A percentile compares a stretch with the other conserved stretches of the same genome.
These are phyloP conservation scores for Vannuccia rotundouncinata DNA, from an alignment of 2,888 invertebrate species.

Conservation along the genomic window DNA sequence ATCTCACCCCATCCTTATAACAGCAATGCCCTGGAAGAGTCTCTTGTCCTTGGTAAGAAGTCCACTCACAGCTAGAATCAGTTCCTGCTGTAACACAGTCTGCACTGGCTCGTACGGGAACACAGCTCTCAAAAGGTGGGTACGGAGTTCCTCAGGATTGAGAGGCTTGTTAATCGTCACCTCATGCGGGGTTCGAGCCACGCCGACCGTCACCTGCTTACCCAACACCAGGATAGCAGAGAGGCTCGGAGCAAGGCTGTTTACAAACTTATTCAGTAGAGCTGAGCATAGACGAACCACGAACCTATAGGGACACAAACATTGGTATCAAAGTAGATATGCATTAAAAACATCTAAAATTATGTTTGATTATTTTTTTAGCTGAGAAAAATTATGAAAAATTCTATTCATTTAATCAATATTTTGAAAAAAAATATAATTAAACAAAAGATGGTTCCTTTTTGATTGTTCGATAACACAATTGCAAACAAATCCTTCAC, in stretches of 20 bases:
- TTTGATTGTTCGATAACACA: too few relatives aligned
- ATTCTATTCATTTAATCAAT: too few relatives aligned
- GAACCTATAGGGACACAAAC: slow-evolving; percentile 56
- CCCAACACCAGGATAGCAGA: slow-evolving; percentile 94
- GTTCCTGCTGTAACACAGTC: slow-evolving; percentile 83
- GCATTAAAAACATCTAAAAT: too few relatives aligned
- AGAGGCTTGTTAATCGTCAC: slow-evolving; percentile 89
- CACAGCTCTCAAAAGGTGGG: slow-evolving; percentile 71
- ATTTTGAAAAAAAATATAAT: too few relatives aligned
- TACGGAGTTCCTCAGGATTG: slow-evolving; percentile 87
- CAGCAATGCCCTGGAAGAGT: slow-evolving; percentile 87
- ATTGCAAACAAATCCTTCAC: too few relatives aligned
- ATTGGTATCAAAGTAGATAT: background rate
- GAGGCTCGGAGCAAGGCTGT: slow-evolving; percentile 94
- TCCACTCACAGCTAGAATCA: slow-evolving; percentile 84
- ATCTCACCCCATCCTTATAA: slow-evolving; percentile 69
- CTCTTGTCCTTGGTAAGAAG: slow-evolving; percentile 84
- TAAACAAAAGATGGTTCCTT: too few relatives aligned
- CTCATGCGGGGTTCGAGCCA: slow-evolving; percentile 84
- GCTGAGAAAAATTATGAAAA: too few relatives aligned
- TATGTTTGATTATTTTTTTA: too few relatives aligned
- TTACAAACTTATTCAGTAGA: slow-evolving; percentile 83
- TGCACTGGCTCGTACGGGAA: slow-evolving; percentile 73
- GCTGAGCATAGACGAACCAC: slow-evolving; percentile 91
- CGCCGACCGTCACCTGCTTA: slow-evolving; percentile 90